Evolutionary conservation across 2,888 invertebrate species (phyloP).

Genomic region (Acleris literana): DNA sequence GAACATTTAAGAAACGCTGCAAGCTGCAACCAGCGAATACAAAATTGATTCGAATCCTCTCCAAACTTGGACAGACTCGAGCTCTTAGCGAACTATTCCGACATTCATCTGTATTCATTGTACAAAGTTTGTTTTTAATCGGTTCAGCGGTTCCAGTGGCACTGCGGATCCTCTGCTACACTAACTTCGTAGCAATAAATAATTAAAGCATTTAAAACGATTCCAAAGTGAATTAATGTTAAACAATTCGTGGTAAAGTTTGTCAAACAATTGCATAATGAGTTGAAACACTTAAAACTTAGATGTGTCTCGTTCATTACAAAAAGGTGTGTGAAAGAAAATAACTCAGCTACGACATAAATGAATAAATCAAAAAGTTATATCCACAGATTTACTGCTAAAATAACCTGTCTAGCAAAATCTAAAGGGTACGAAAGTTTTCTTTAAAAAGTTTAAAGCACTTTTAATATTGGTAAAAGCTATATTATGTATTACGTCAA

Average conservation of each 20-base stretch:
- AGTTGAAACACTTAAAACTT: too few relatives aligned
- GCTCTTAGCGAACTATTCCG: conserved; percentile 19
- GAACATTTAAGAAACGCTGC: background rate
- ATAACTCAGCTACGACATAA: too few relatives aligned
- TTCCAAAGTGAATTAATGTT: background rate
- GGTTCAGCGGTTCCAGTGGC: conserved; percentile 9
- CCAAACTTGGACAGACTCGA: conserved; percentile 9
- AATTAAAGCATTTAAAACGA: conserved; percentile 4
- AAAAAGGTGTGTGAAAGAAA: too few relatives aligned
- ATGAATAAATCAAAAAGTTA: too few relatives aligned
- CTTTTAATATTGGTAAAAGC: background rate
- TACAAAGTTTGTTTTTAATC: conserved; percentile 26
- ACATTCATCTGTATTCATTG: conserved; percentile 24
- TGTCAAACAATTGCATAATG: too few relatives aligned
- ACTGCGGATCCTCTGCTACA: background rate
- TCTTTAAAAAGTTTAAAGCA: too few relatives aligned
- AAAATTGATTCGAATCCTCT: conserved; percentile 13
- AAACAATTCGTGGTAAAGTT: background rate
- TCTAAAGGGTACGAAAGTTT: too few relatives aligned
- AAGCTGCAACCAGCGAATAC: background rate
- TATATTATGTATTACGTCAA: background rate
- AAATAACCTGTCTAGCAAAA: too few relatives aligned
- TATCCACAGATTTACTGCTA: too few relatives aligned
- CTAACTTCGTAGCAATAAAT: conserved; percentile 4
- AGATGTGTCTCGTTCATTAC: too few relatives aligned